These are phyloP conservation scores for Leptatherina wallacei DNA, from an alignment of 2,797 vertebrate genomes.

Conservation along the genomic window DNA sequence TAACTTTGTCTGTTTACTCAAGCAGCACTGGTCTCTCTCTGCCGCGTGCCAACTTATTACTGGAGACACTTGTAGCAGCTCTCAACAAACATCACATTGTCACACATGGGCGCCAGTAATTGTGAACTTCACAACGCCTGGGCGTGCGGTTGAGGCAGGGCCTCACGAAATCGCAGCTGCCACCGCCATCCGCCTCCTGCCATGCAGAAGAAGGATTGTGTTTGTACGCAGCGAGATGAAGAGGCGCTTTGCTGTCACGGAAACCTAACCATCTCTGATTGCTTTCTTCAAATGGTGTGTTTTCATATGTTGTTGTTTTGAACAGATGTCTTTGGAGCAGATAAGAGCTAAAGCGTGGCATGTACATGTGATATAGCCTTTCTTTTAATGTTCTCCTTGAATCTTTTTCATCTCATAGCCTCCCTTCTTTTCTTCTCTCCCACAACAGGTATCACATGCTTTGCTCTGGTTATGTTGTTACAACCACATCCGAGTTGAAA, in stretches of 20 bases:
- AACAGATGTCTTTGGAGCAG: slow-evolving; percentile 80
- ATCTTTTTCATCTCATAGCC: slow-evolving; percentile 18
- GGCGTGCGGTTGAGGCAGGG: slow-evolving; percentile 64
- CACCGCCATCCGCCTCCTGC: slow-evolving; percentile 63
- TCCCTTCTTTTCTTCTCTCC: slow-evolving; percentile 30
- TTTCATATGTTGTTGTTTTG: slow-evolving; percentile 78
- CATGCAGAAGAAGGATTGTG: slow-evolving; percentile 78
- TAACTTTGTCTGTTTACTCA: slow-evolving; percentile 74
- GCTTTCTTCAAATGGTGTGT: slow-evolving; percentile 76
- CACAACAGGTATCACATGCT: slow-evolving; percentile 54
- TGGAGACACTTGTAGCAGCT: slow-evolving; percentile 79
- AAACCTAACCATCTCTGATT: slow-evolving; percentile 84
- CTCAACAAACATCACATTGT: slow-evolving; percentile 82
- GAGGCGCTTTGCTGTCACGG: slow-evolving; percentile 76
- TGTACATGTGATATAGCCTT: slow-evolving; percentile 67
- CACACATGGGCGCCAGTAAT: slow-evolving; percentile 83
- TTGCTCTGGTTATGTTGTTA: slow-evolving; percentile 51
- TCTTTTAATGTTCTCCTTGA: slow-evolving; percentile 62
- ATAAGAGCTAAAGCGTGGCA: slow-evolving; percentile 75
- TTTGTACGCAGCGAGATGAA: slow-evolving; percentile 76
- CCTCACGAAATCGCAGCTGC: slow-evolving; percentile 62
- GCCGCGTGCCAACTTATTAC: slow-evolving; percentile 78
- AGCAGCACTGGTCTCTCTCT: slow-evolving; percentile 60
- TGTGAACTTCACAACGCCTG: slow-evolving; percentile 80
- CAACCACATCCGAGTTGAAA: slow-evolving; percentile 41